These are phyloP conservation scores for Notechis scutatus DNA, from an alignment of 2,113 vertebrate species.

Conservation along the genomic window DNA sequence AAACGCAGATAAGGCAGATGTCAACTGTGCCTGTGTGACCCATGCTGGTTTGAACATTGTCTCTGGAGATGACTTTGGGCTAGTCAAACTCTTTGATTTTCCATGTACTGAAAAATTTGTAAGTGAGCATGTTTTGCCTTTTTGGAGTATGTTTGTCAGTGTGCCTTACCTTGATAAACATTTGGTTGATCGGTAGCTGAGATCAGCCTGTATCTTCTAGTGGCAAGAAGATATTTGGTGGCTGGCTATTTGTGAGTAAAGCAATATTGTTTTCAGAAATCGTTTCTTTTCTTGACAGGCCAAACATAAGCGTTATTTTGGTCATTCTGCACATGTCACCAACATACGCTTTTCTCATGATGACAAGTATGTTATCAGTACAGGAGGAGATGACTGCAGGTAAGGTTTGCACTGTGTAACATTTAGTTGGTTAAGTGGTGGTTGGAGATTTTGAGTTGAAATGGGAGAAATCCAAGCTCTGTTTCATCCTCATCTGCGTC, in stretches of 20 bases:
- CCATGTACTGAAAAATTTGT: conserved; percentile 94
- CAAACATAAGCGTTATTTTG: conserved; percentile 95
- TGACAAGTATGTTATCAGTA: conserved; percentile 89
- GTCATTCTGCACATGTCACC: conserved; percentile 92
- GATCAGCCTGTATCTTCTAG: neutral
- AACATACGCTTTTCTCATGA: conserved; percentile 93
- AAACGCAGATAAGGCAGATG: conserved; percentile 90
- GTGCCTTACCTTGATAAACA: neutral
- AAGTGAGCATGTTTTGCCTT: conserved; percentile 58
- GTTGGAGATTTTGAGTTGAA: neutral
- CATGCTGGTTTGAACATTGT: conserved; percentile 86
- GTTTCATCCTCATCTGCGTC: neutral
- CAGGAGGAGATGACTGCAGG: conserved; percentile 95
- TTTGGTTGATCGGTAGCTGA: neutral
- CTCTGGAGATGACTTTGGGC: conserved; percentile 92
- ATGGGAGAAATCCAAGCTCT: neutral
- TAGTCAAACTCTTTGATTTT: conserved; percentile 96
- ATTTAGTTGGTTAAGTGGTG: neutral
- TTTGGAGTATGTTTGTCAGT: neutral
- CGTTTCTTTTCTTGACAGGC: conserved; percentile 69
- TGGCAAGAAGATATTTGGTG: neutral
- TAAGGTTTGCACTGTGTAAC: conserved; percentile 47
- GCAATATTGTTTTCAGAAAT: neutral
- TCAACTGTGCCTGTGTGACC: conserved; percentile 92
- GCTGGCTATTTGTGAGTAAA: neutral